Evolutionary conservation across 2,113 vertebrate genomes (phyloP).

Genomic region (Phrynosoma blainvillii): DNA sequence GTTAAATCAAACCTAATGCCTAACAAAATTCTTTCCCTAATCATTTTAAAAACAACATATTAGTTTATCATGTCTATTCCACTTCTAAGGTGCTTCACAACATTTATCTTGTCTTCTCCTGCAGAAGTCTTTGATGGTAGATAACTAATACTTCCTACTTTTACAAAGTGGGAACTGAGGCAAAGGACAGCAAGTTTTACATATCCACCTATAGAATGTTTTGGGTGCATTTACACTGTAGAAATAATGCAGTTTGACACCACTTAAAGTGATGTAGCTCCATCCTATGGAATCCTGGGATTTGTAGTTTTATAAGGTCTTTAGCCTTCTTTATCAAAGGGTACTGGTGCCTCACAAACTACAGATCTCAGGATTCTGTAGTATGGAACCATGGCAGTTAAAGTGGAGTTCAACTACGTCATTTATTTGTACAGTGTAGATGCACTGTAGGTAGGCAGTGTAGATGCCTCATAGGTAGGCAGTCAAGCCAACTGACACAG

Average conservation of each 20-base stretch:
- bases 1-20: constrained; percentile 57
- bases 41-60: constrained; percentile 25
- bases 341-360: no score
- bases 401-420: no score
- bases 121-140: neutral
- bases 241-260: no score
- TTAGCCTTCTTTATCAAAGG: no score
- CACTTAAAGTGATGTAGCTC: no score
- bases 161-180: neutral
- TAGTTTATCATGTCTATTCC: constrained; percentile 20
- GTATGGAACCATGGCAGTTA: no score
- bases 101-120: neutral
- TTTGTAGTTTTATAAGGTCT: no score
- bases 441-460: no score
- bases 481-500: neutral
- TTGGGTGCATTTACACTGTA: neutral
- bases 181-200: neutral
- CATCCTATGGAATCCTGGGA: no score
- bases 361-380: no score
- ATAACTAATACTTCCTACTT: neutral
- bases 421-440: no score
- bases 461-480: no score
- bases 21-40: constrained; percentile 43
- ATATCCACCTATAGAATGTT: neutral
- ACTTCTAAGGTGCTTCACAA: neutral